phyloP scores from a whole-genome alignment of 2,888 invertebrate species.

The Emmelina monodactyla region DNA sequence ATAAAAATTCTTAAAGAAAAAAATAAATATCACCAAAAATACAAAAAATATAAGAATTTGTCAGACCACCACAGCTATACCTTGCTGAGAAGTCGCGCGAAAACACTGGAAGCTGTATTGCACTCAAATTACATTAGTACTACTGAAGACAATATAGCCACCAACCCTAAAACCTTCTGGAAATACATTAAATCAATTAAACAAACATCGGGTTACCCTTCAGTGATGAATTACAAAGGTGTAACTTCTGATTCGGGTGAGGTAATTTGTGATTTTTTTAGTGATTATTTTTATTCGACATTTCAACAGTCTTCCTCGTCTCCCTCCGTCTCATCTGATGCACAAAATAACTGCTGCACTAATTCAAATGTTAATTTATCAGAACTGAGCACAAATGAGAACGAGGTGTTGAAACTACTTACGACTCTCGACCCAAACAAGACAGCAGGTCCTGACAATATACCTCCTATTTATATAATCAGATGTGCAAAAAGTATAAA shows the following conservation, averaged over 20 bases:
- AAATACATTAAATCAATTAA: conserved; percentile 1
- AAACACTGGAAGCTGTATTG: background rate
- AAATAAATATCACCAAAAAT: conserved; percentile 1
- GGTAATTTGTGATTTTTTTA: conserved; percentile 2
- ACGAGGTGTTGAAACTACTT: conserved; percentile 6
- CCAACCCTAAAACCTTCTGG: conserved; percentile 3
- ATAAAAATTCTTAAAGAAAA: conserved; percentile 3
- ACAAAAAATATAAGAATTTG: conserved; percentile 2
- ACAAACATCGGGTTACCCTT: background rate
- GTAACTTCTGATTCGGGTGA: background rate
- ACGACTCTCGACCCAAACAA: conserved; percentile 12
- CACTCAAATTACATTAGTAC: background rate
- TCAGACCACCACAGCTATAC: conserved; percentile 2
- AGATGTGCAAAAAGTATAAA: conserved; percentile 11
- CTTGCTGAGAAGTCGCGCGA: background rate
- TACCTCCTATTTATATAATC: conserved; percentile 10
- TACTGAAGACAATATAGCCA: background rate
- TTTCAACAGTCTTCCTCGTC: background rate
- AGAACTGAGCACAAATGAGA: no score
- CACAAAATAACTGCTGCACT: background rate
- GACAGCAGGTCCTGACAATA: conserved; percentile 13
- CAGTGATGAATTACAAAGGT: conserved; percentile 1
- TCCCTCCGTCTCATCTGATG: background rate
- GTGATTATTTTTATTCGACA: conserved; percentile 4
- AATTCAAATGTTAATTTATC: no score